Conservation (phyloP, 2,888 invertebrate species). For the Sarcophaga carnaria region DNA sequence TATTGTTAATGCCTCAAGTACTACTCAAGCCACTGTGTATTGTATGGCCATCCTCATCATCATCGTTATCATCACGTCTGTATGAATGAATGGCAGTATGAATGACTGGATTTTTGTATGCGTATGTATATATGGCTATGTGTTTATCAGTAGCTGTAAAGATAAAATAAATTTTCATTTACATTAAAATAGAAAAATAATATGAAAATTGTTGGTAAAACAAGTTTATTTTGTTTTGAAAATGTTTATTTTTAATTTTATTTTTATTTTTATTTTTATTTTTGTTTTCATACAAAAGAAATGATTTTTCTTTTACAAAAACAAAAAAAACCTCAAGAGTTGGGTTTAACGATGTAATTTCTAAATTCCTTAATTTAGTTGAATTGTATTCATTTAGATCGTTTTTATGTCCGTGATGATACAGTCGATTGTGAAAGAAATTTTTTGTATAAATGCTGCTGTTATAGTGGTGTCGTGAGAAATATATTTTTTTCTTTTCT, state of each 20-base stretch:
- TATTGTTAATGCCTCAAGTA: conserved; percentile 32
- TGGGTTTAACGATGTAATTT: too few species aligned
- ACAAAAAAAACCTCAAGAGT: not conserved
- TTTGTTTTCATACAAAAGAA: too few species aligned
- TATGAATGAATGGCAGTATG: conserved; percentile 15
- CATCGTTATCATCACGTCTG: not conserved
- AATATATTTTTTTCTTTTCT: too few species aligned
- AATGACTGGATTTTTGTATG: not conserved
- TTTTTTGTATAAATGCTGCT: too few species aligned
- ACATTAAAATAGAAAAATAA: conserved; percentile 13
- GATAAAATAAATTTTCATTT: conserved; percentile 4
- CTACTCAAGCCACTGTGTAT: not conserved
- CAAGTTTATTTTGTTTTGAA: not conserved
- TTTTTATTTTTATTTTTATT: too few species aligned
- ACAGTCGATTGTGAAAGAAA: too few species aligned
- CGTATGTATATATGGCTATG: not conserved
- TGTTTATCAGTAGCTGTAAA: conserved; percentile 29
- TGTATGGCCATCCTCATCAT: not conserved
- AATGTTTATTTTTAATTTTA: too few species aligned
- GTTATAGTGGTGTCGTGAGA: too few species aligned
- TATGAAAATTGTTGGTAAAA: not conserved
- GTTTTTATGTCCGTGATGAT: too few species aligned
- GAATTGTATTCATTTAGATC: too few species aligned
- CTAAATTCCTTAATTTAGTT: too few species aligned
- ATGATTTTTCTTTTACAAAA: not conserved